Conservation (phyloP, 2,797 vertebrate species). For the Catamblyrhynchus diadema region DNA sequence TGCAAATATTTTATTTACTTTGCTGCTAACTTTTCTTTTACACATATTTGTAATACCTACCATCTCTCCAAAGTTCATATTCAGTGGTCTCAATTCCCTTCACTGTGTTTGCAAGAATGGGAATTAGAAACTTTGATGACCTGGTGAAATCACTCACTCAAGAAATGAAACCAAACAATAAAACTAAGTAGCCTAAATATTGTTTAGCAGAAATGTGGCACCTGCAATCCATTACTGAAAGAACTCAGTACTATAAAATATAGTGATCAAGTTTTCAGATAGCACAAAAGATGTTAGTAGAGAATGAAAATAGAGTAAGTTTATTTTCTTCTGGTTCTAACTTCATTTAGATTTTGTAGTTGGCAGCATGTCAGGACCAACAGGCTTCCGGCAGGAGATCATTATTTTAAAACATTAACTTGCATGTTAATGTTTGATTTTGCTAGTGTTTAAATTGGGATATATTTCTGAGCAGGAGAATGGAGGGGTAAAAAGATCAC, state of each 20-base stretch:
- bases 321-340: constrained; percentile 49
- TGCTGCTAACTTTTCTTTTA: not conserved
- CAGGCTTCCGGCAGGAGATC: constrained; percentile 45
- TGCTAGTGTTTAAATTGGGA: constrained; percentile 51
- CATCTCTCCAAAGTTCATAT: not conserved
- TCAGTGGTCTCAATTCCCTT: not conserved
- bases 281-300: not conserved
- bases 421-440: constrained; percentile 52
- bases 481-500: not conserved
- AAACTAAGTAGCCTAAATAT: constrained; percentile 55
- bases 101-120: not conserved
- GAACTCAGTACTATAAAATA: constrained; percentile 4
- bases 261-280: not conserved
- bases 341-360: constrained; percentile 55
- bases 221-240: constrained; percentile 60
- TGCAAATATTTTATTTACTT: not conserved
- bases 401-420: constrained; percentile 61
- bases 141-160: constrained; percentile 48
- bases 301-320: constrained; percentile 14
- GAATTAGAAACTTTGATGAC: constrained; percentile 44
- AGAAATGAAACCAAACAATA: constrained; percentile 58
- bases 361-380: constrained; percentile 33
- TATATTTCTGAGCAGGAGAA: constrained; percentile 11
- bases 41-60: not conserved
- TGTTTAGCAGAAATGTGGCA: constrained; percentile 28